A percentile compares a stretch with the other conserved stretches of the same genome.
Conservation (phyloP, 2,113 vertebrate genomes). For the Seriola aureovittata region DNA sequence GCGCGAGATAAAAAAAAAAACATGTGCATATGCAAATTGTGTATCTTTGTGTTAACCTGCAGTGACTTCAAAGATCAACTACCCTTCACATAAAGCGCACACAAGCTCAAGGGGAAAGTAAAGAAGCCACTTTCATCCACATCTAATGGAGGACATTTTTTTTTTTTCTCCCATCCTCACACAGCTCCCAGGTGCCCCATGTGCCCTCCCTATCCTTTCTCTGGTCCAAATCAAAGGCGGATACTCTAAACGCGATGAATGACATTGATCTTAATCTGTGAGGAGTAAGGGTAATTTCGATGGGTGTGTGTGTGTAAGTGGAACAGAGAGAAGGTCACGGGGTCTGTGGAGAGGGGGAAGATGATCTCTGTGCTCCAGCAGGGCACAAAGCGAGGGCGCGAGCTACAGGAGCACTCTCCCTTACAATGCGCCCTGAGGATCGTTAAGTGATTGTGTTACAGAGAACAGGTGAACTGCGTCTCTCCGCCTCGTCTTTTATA, state of each 20-base stretch:
- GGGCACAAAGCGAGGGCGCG: slow-evolving; percentile 77
- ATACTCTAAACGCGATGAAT: slow-evolving; percentile 83
- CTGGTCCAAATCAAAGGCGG: slow-evolving; percentile 85
- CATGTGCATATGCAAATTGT: slow-evolving; percentile 9
- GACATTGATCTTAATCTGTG: slow-evolving; percentile 86
- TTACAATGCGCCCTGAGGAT: slow-evolving; percentile 77
- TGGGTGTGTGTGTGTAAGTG: slow-evolving; percentile 78
- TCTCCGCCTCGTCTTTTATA: slow-evolving; percentile 75
- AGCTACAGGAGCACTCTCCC: slow-evolving; percentile 73
- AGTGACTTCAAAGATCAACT: slow-evolving; percentile 41
- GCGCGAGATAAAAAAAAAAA: background rate
- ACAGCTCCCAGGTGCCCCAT: slow-evolving; percentile 76
- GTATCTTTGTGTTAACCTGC: slow-evolving; percentile 10
- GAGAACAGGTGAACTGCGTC: slow-evolving; percentile 84
- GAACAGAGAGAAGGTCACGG: slow-evolving; percentile 86
- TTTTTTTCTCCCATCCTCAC: slow-evolving; percentile 73
- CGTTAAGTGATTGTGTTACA: slow-evolving; percentile 85
- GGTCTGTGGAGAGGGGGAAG: slow-evolving; percentile 83
- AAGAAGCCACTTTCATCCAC: slow-evolving; percentile 63
- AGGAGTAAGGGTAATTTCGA: slow-evolving; percentile 77
- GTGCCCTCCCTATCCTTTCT: slow-evolving; percentile 81
- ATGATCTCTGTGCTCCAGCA: slow-evolving; percentile 80
- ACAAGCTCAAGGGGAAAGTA: slow-evolving; percentile 54
- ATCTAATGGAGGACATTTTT: slow-evolving; percentile 59
- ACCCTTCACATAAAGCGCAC: slow-evolving; percentile 21